Evolutionary conservation across 2,113 vertebrate genomes (phyloP), one percentile per base, ranked within the genome.

Genomic region (Pluvianellus socialis): DNA sequence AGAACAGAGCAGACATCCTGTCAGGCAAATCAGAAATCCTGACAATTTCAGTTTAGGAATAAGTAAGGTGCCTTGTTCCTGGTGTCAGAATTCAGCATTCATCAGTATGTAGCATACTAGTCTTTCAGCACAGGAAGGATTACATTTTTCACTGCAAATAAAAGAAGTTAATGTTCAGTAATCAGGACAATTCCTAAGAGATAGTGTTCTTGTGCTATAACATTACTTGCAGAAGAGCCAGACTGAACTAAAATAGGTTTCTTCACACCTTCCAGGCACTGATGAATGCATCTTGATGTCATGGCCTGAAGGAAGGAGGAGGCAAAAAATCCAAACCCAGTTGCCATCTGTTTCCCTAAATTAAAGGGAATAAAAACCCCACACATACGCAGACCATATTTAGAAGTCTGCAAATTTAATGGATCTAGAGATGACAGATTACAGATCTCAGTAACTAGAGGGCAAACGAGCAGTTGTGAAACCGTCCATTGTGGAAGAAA

Each of bases 321-420:
- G 15, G 84, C 58, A 94, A 58, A 38, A 94, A 87, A 73, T 85
- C 84, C 86, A 89, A 94, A 87, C 58, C 58, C 72, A 70, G 45
- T 86, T 96, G 61, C 77, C 86, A 92, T 87, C 86, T 97, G 84
- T 73, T 95, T 92, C 70, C 45, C 66, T 91, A 89, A 94, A 95
- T 77, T 66, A 83, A 63, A 91, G 32, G 24, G 62, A 95, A 86
- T 27, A 76, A 87, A 85, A 79, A 2, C 0, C 27, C 14, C 28
- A 20, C 49, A 26, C 24, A 40, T 47, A 75, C 0, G 7, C 62
- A 95, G 77, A 92, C 45, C 28, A 4, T 68, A 87, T 81, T 91
- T 90, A 76, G 66, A 88, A 92, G 77, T 66, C 94, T 92, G 67
- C n/a, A 94, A 62, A 87, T 77, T 66, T 72, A 58, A 85, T 32